Conservation (phyloP, 2,888 invertebrate genomes). For the Galerucella pusilla region DNA sequence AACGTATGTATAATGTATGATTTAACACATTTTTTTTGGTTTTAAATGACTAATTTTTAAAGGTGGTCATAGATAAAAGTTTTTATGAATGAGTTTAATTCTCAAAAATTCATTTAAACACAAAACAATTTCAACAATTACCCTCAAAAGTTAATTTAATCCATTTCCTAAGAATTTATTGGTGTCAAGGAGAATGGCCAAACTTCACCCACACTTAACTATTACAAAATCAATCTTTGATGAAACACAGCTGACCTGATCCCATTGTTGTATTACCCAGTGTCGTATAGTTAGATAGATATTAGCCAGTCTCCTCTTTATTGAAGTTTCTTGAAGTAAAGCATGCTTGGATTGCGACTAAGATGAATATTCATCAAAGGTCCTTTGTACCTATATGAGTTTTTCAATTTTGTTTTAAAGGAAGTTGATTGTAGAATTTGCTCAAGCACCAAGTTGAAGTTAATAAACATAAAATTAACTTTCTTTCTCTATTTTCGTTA, state of each 20-base stretch:
- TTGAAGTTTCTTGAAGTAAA: conserved; percentile 29
- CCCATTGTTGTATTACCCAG: conserved; percentile 16
- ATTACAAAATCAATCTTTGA: not conserved
- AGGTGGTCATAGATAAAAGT: too few species aligned
- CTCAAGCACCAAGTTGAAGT: not conserved
- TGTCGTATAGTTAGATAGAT: conserved; percentile 25
- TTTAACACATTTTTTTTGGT: too few species aligned
- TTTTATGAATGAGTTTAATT: too few species aligned
- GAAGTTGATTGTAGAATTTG: not conserved
- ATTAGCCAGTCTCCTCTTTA: conserved; percentile 24
- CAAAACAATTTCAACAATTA: not conserved
- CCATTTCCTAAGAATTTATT: not conserved
- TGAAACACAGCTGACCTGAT: conserved; percentile 24
- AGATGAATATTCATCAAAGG: conserved; percentile 28
- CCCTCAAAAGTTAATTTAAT: too few species aligned
- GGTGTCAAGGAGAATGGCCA: not conserved
- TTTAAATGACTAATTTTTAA: too few species aligned
- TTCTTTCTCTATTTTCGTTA: not conserved
- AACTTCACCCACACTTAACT: not conserved
- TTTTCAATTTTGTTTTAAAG: conserved; percentile 14
- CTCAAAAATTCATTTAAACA: too few species aligned
- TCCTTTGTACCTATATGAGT: conserved; percentile 14
- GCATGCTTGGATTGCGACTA: conserved; percentile 29
- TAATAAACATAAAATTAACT: not conserved
- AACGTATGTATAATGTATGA: too few species aligned